Conservation (phyloP, 1,140 invertebrate species). For the Megalopta genalis region DNA sequence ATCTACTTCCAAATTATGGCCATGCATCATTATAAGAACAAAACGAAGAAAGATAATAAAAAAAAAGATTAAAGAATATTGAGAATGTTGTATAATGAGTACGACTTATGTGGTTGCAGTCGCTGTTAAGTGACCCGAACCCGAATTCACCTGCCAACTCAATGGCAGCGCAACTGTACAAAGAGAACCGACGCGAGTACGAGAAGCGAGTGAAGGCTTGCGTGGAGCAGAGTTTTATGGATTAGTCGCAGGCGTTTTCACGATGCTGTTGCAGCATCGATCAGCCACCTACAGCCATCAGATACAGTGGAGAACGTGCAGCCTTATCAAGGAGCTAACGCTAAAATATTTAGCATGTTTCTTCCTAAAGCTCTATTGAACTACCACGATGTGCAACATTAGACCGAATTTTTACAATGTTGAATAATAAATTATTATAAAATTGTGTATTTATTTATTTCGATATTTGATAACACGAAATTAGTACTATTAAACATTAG, state of each 20-base stretch:
- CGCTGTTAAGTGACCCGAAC: conserved; percentile 96
- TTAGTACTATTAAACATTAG: conserved; percentile 67
- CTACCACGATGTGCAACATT: conserved; percentile 74
- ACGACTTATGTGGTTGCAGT: conserved; percentile 85
- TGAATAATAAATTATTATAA: conserved; percentile 80
- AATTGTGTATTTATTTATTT: conserved; percentile 80
- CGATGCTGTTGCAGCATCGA: conserved; percentile 67
- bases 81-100: conserved; percentile 59
- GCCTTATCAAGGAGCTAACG: conserved; percentile 77
- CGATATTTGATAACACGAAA: conserved; percentile 69
- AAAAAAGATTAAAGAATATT: conserved; percentile 12
- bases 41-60: neutral
- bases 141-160: conserved; percentile 98
- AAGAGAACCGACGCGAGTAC: conserved; percentile 96
- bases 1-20: conserved; percentile 38
- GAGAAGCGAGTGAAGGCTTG: conserved; percentile 98
- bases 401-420: conserved; percentile 79
- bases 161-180: conserved; percentile 97
- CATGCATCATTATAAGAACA: conserved; percentile 32
- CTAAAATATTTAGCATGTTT: conserved; percentile 74
- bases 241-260: conserved; percentile 84
- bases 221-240: conserved; percentile 97
- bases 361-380: conserved; percentile 73
- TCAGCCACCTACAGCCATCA: conserved; percentile 72
- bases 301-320: conserved; percentile 72